Percentiles rank a stretch among this genome's conserved stretches.
These are phyloP conservation scores for Tupaia chinensis DNA, from an alignment of 2,113 vertebrate genomes.

Conservation along the genomic window DNA sequence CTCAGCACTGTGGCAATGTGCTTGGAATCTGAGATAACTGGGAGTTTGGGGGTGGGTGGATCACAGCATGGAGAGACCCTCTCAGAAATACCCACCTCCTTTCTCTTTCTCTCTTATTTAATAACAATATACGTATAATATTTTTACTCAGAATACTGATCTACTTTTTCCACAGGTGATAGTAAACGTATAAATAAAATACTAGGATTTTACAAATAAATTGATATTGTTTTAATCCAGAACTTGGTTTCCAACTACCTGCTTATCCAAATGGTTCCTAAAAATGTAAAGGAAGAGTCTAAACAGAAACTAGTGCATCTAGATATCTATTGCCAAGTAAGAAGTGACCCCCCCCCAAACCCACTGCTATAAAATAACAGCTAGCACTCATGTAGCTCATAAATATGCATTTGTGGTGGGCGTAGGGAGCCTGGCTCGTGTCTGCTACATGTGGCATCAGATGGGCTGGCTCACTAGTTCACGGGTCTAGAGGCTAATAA, in stretches of 20 bases:
- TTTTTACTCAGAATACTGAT: neutral
- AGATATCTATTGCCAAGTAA: neutral
- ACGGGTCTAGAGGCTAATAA: neutral
- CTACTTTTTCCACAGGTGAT: neutral
- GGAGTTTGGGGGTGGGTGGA: no score
- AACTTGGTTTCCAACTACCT: neutral
- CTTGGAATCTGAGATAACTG: no score
- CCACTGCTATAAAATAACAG: neutral
- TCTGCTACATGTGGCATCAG: neutral
- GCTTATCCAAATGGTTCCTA: neutral
- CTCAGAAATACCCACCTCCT: no score
- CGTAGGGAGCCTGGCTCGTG: no score
- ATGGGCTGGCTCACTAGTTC: neutral
- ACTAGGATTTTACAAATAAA: neutral
- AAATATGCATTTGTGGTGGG: fast-evolving
- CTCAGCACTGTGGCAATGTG: no score
- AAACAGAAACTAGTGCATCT: neutral
- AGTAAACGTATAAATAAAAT: neutral
- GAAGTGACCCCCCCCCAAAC: neutral
- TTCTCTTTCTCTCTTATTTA: no score
- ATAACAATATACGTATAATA: no score
- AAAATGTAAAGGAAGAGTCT: neutral
- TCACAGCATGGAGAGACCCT: no score
- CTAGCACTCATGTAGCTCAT: neutral
- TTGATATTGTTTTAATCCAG: neutral